These are phyloP conservation scores for Catharus minimus DNA, from an alignment of 2,113 vertebrate genomes.

Conservation along the genomic window DNA sequence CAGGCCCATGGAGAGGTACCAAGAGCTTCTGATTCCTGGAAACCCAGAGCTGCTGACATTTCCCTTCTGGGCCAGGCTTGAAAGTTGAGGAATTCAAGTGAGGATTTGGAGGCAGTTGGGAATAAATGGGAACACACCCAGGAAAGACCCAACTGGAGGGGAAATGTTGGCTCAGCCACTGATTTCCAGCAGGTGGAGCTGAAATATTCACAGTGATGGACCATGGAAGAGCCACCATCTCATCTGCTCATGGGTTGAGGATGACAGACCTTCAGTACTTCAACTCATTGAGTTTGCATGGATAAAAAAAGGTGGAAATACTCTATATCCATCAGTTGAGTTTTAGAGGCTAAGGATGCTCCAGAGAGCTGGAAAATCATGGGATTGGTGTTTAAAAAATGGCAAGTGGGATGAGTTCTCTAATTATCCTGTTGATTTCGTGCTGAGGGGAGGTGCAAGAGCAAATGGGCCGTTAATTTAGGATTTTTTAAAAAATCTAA, in stretches of 20 bases:
- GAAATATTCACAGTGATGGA: rapidly evolving
- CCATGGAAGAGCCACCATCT: neutral
- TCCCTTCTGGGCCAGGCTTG: neutral
- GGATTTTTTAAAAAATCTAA: neutral
- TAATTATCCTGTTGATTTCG: neutral
- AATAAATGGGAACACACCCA: neutral
- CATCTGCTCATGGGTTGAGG: neutral
- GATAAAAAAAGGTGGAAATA: neutral
- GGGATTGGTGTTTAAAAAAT: neutral
- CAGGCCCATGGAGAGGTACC: constrained; percentile 69
- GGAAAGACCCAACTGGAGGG: neutral
- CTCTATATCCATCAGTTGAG: neutral
- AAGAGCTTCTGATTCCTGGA: constrained; percentile 28
- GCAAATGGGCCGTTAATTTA: neutral
- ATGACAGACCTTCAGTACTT: rapidly evolving
- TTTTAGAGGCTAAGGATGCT: neutral
- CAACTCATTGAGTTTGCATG: neutral
- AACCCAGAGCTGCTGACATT: neutral
- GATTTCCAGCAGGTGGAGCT: neutral
- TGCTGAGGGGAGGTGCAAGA: neutral
- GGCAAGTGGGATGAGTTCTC: neutral
- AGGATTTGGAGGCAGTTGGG: neutral
- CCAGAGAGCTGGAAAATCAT: neutral
- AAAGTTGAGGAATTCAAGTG: constrained; percentile 17
- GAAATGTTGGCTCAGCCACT: rapidly evolving